Evolutionary conservation across 2,113 vertebrate genomes (phyloP), one percentile per base, ranked within the genome.

Genomic region (Lucifuga dentata): DNA sequence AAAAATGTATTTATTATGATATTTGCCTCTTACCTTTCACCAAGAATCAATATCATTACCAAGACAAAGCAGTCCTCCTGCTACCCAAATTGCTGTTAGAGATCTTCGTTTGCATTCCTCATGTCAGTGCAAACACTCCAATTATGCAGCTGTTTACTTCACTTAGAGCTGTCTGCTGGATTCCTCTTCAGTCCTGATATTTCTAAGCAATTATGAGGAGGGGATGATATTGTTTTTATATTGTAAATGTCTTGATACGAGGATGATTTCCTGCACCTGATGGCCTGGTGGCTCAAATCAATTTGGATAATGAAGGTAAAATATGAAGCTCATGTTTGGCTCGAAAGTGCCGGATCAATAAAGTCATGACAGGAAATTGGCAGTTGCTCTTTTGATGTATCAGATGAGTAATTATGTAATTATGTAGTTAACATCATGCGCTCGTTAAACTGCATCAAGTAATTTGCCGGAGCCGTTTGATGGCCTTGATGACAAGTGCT

Each of bases 281-380:
- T 21, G 17, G 44, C 38, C 33, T 6, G 5, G 41, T 13, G 29
- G 3, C 50, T 39, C 36, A 20, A 53, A 43, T 49, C 41, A 69
- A 44, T 51, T 38, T 7, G 13, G 26, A 29, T 5, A 21, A 32
- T 39, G 11, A 29, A 24, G 36, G 19, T 48, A 10, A 21, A 81
- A 57, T 68, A 39, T 73, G 6, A 33, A 44, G 45, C 49, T 51
- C 4, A 17, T 26, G n/a, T 63, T 68, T 8, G 21, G 24, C 9
- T 21, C 2, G 16, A 57, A 49, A 69, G 68, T 20, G 1, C 2
- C 12, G 8, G 44, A 78, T 67, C 50, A 58, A 49, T 73, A 38
- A 56, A 13, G 21, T 50, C 35, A 73, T 68, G 60, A 36, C 32
- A 52, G 39, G 32, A 52, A 64, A 65, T 29, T 49, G 36, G 29